Evolutionary conservation across 2,113 vertebrate genomes (phyloP), one percentile per base, ranked within the genome.

Genomic region (Scophthalmus maximus): DNA sequence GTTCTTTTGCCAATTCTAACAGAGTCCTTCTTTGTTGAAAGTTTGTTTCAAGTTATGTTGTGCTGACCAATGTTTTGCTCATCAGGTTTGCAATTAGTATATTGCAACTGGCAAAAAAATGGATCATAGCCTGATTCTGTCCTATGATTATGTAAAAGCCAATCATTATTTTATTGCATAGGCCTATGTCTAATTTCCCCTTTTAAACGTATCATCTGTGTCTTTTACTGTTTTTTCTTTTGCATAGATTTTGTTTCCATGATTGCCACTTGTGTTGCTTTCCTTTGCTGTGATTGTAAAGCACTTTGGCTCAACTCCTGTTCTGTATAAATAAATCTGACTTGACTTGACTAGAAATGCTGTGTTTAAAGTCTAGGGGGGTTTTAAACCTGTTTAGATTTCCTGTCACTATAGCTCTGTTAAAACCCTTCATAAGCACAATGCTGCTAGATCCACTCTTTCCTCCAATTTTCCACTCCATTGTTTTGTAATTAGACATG

Each of bases 401-500:
- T 58, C 10, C 63, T 70, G 65, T 82, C 82, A 64, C 38, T 40
- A 58, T 27, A 64, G 62, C 59, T 77, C 69, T 32, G 66, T 55
- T 49, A 68, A 53, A 58, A 44, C 34, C 29, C 60, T 32, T 70
- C 57, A 59, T 18, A 40, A 23, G 2, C 49, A 76, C 32, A 73
- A 25, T 42, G 22, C 46, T 66, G 74, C 78, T 49, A 49, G n/a
- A 76, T 77, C 42, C 62, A 58, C 60, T 61, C 61, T 55, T 67
- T 76, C 40, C 20, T 68, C 69, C 68, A 68, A 90, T 86, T 87
- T 89, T 79, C 74, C 69, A 88, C 75, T 77, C 68, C 79, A 83
- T 87, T 86, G 75, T 88, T 83, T 86, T 79, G 62, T 79, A 87
- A 88, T 91, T 84, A 88, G 70, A 75, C 76, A 85, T 75, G 71